These are phyloP conservation scores for Balaeniceps rex DNA, from an alignment of 2,113 vertebrate species.

Conservation along the genomic window DNA sequence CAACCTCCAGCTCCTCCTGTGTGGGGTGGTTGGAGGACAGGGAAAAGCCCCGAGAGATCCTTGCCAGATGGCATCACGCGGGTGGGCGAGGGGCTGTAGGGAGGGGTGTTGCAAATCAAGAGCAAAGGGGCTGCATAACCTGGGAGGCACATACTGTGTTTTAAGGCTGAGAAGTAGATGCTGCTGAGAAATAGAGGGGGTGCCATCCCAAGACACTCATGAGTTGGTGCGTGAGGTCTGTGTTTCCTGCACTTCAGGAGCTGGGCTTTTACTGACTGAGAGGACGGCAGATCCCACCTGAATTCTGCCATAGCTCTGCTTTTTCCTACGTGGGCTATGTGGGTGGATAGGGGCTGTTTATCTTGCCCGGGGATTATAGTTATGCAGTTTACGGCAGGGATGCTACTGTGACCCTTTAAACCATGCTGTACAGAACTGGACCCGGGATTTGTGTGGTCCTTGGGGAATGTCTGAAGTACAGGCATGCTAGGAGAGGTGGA, in stretches of 20 bases:
- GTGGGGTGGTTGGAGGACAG: neutral
- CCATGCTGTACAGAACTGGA: neutral
- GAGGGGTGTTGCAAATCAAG: neutral
- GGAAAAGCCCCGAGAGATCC: neutral
- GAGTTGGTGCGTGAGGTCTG: neutral
- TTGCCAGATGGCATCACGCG: neutral
- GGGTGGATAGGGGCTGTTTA: neutral
- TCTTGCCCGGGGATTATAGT: neutral
- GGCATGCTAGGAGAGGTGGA: neutral
- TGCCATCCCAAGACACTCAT: neutral
- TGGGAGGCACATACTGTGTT: neutral
- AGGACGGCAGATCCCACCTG: neutral
- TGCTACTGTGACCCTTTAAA: neutral
- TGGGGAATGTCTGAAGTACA: neutral
- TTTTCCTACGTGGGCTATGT: neutral
- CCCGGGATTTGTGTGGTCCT: neutral
- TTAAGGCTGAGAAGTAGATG: neutral
- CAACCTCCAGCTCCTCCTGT: neutral
- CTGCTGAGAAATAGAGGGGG: neutral
- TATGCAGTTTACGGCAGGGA: neutral
- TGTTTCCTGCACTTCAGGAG: neutral
- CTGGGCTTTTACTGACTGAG: neutral
- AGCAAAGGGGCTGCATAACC: neutral
- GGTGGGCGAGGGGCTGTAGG: neutral
- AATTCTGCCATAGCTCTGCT: neutral